A percentile compares a stretch with the other conserved stretches of the same genome.
phyloP scores from a whole-genome alignment of 2,113 vertebrate species.

The Chloropsis cyanopogon region DNA sequence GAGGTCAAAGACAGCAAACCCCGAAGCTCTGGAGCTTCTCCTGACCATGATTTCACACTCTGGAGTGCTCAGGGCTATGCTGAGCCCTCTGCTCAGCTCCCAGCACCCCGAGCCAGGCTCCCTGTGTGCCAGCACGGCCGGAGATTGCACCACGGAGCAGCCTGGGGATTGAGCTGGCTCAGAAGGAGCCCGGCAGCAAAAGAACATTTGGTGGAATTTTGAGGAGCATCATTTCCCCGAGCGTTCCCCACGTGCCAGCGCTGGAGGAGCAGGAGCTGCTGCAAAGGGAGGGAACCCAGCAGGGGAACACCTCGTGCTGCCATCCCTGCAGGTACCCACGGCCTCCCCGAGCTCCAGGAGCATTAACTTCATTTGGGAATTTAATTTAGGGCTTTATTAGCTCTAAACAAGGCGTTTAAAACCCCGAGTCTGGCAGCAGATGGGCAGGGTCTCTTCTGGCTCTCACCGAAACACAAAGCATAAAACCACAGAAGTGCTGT shows the following conservation, averaged over 20 bases:
- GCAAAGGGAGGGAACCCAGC: background rate
- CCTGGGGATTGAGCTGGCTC: background rate
- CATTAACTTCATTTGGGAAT: background rate
- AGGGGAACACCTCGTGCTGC: background rate
- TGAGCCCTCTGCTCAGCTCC: background rate
- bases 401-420: background rate
- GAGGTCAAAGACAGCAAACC: background rate
- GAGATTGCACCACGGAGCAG: background rate
- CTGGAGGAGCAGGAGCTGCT: background rate
- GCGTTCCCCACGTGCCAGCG: background rate
- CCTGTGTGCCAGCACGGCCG: background rate
- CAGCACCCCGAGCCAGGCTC: background rate
- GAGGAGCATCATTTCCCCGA: background rate
- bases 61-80: background rate
- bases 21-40: background rate
- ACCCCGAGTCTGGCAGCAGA: background rate
- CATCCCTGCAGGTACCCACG: background rate
- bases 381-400: background rate
- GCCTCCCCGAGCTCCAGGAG: background rate
- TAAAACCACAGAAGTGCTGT: background rate
- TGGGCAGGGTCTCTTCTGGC: background rate
- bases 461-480: background rate
- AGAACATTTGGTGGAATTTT: background rate
- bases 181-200: background rate
- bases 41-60: background rate